Evolutionary conservation across 2,888 invertebrate genomes (phyloP).

Genomic region (Epinotia brunnichana): DNA sequence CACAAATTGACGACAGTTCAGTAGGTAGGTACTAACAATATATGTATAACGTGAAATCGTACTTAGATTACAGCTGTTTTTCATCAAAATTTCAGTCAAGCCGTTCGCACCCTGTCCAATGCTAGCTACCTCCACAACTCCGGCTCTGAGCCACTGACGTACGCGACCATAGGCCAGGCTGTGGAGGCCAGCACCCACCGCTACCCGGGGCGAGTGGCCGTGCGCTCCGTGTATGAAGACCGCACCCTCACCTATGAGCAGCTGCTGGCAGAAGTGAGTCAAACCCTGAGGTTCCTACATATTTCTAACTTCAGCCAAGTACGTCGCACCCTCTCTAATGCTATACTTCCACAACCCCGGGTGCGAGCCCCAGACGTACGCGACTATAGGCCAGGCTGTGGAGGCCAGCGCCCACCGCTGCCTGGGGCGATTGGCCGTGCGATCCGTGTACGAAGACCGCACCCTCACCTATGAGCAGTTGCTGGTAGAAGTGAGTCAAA

Average conservation of each 20-base stretch:
- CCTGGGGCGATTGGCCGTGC: conserved; percentile 84
- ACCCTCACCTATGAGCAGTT: conserved; percentile 84
- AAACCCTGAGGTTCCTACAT: not conserved
- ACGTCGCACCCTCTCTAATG: conserved; percentile 53
- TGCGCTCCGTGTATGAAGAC: conserved; percentile 84
- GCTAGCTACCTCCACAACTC: conserved; percentile 83
- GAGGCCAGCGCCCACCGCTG: conserved; percentile 81
- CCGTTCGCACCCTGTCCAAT: conserved; percentile 52
- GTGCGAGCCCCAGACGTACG: conserved; percentile 77
- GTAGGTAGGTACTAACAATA: too few relatives aligned
- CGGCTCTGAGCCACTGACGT: conserved; percentile 80
- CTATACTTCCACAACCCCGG: conserved; percentile 84
- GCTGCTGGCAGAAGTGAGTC: conserved; percentile 74
- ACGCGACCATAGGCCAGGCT: conserved; percentile 84
- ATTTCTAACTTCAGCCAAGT: conserved; percentile 54
- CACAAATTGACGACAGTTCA: too few relatives aligned
- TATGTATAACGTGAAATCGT: too few relatives aligned
- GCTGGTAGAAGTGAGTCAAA: conserved; percentile 69
- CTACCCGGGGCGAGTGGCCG: conserved; percentile 83
- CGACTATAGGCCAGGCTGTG: conserved; percentile 85
- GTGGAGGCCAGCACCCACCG: conserved; percentile 81
- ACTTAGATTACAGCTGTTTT: not conserved
- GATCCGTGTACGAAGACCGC: conserved; percentile 82
- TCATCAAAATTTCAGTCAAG: conserved; percentile 55
- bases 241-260: conserved; percentile 83